Percentiles rank a stretch among this genome's conserved stretches.
phyloP scores from a whole-genome alignment of 2,888 invertebrate genomes.

The Trachelus iudaicus region DNA sequence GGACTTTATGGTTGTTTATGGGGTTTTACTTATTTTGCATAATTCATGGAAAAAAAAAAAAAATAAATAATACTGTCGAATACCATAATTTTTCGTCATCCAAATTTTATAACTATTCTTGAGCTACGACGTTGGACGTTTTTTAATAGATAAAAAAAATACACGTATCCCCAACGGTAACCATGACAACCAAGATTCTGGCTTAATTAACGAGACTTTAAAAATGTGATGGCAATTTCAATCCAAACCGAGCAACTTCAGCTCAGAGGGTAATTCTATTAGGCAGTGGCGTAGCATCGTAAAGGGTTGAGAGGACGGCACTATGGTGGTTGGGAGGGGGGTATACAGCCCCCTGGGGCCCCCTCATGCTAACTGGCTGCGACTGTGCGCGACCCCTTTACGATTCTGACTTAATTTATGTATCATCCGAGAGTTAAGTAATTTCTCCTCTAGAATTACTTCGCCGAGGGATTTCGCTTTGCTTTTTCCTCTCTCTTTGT shows the following conservation, averaged over 20 bases:
- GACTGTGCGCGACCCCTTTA: slow-evolving; percentile 62
- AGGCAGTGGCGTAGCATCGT: slow-evolving; percentile 61
- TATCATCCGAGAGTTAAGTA: slow-evolving; percentile 67
- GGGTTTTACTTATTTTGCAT: too few species aligned
- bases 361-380: slow-evolving; percentile 66
- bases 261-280: slow-evolving; percentile 65
- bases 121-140: too few species aligned
- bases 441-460: slow-evolving; percentile 54
- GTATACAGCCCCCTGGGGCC: slow-evolving; percentile 65
- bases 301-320: slow-evolving; percentile 59
- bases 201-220: slow-evolving; percentile 54
- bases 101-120: too few species aligned
- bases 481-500: neutral
- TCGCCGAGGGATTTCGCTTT: slow-evolving; percentile 10
- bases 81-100: fast-evolving
- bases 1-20: slow-evolving; percentile 2
- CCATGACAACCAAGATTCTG: slow-evolving; percentile 12
- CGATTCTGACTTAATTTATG: slow-evolving; percentile 66
- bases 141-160: too few species aligned
- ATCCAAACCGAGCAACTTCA: slow-evolving; percentile 50
- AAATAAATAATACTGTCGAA: too few species aligned
- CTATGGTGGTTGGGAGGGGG: slow-evolving; percentile 35
- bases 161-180: too few species aligned
- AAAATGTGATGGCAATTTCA: slow-evolving; percentile 48
- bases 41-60: too few species aligned